Evolutionary conservation across 2,797 vertebrate genomes (phyloP).

Genomic region (Eospalax fontanierii): DNA sequence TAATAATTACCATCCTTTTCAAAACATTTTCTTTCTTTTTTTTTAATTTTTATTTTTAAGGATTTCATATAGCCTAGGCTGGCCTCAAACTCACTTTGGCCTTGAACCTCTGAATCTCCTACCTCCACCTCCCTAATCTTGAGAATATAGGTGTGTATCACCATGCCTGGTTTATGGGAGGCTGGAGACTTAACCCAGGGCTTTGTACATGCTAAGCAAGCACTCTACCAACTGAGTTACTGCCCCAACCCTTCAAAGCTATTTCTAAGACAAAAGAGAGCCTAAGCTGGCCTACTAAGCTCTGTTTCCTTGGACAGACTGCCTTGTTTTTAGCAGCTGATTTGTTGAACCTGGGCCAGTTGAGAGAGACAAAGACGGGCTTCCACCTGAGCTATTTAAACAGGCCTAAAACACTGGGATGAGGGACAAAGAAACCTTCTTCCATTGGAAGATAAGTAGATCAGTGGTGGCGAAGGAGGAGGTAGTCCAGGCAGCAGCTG

Average conservation of each 20-base stretch:
- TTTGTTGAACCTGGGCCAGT: background rate
- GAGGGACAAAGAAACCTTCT: background rate
- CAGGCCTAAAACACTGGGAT: background rate
- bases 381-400: background rate
- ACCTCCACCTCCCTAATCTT: background rate
- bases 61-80: background rate
- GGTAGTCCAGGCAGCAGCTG: background rate
- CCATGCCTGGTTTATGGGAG: background rate
- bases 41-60: background rate
- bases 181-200: background rate
- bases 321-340: background rate
- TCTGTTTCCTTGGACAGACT: background rate
- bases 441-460: background rate
- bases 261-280: conserved; percentile 33
- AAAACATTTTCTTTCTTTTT: background rate
- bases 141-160: background rate
- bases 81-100: background rate
- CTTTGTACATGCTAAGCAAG: background rate
- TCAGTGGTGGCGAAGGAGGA: too few relatives aligned
- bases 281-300: background rate
- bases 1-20: background rate
- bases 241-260: background rate
- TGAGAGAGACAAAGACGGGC: background rate
- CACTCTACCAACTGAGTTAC: background rate
- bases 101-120: background rate